Percentiles rank a stretch among this genome's conserved stretches.
Evolutionary conservation across 2,113 vertebrate species (phyloP).

Genomic region (Mugil cephalus): DNA sequence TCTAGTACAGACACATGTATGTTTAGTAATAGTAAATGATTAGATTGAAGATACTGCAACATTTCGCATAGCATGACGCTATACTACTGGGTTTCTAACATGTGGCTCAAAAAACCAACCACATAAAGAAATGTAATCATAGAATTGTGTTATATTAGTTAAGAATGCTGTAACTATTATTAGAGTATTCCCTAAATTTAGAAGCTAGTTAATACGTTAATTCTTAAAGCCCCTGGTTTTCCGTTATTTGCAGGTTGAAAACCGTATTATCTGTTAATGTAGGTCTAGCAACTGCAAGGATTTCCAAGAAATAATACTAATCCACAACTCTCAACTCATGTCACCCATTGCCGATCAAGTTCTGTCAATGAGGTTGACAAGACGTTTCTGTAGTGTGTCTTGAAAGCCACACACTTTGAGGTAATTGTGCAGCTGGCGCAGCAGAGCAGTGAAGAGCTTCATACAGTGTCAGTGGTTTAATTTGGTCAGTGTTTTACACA

Average conservation of each 20-base stretch:
- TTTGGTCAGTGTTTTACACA: background rate
- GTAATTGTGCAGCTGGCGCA: background rate
- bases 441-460: conserved; percentile 4
- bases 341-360: background rate
- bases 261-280: background rate
- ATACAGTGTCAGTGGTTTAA: conserved; percentile 4
- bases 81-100: conserved; percentile 4
- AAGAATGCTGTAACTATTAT: background rate
- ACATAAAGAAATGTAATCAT: background rate
- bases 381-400: background rate
- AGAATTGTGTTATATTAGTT: background rate
- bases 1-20: conserved; percentile 39
- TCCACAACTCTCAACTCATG: background rate
- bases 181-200: background rate
- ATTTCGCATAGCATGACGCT: conserved; percentile 1
- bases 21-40: background rate
- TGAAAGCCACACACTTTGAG: background rate
- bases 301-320: background rate
- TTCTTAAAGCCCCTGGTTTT: background rate
- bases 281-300: background rate
- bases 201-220: background rate
- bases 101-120: conserved; percentile 15
- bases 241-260: background rate
- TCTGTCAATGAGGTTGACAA: background rate
- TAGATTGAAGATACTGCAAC: background rate